Base-by-base conservation (phyloP, 2,797 vertebrate genomes). In the Lagocephalus sceleratus region DNA sequence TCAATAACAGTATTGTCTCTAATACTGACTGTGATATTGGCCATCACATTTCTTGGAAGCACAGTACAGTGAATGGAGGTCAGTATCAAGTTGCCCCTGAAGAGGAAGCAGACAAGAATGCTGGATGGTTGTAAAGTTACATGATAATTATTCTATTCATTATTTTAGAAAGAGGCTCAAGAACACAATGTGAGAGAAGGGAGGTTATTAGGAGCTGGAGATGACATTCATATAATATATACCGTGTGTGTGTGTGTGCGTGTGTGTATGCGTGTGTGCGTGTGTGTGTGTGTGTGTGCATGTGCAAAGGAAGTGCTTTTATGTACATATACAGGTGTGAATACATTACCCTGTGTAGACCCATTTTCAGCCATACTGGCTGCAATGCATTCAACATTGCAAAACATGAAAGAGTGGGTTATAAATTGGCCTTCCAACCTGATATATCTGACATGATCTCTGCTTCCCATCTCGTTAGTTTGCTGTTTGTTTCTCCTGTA, bases 141-240 rank as follows among this genome's bases (percentile, higher is more conserved):
- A 69, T 56, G 81, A 89, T 87, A 89, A 88, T 90, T 90, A 87
- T 86, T 88, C 87, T 82, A 87, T 88, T 91, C 90, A 89, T 87
- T 79, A 87, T 87, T 88, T 85, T 74, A 71, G 73, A 73, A 53
- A 55, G 66, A 32, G 73, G 82, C 77, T 59, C 63, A 63, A 54
- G 59, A 60, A 74, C 66, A 63, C 71, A 74, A 77, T 65, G 68
- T 79, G 84, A 19, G 40, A 10, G 74, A 81, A 78, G 76, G 71
- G 61, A 74, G 77, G 79, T 78, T 80, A 50, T 51, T 61, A 63
- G 69, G 68, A 77, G 74, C 58, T 59, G 71, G 40, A 70, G 73
- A 84, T 80, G 79, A 71, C 79, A 64, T 79, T 78, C 41, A 52
- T 65, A 60, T 54, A 65, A 63, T 57, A 52, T 65, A 60, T 55